These are phyloP conservation scores for Standfussiana lucernea DNA, from an alignment of 2,888 invertebrate genomes.

Conservation along the genomic window DNA sequence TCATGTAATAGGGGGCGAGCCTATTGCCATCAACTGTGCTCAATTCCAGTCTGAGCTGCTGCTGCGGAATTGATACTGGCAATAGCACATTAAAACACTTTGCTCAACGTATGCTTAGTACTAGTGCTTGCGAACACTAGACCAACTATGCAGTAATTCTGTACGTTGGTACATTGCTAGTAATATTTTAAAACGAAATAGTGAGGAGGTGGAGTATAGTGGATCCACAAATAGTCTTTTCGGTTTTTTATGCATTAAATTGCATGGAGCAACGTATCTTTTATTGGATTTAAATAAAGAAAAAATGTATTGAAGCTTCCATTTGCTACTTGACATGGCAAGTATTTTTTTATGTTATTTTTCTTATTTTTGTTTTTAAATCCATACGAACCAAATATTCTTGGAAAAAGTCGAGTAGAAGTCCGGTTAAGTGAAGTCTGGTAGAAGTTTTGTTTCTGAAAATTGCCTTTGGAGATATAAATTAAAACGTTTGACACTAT, in stretches of 20 bases:
- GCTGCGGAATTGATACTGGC: no score
- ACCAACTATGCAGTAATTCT: no score
- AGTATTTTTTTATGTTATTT: not conserved
- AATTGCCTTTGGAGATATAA: not conserved
- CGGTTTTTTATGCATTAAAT: not conserved
- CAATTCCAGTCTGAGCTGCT: no score
- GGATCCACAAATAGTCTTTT: not conserved
- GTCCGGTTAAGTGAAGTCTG: not conserved
- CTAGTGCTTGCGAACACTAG: no score
- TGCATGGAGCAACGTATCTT: not conserved
- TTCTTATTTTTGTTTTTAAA: constrained; percentile 12
- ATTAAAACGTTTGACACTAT: not conserved
- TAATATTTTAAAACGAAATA: no score
- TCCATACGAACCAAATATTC: constrained; percentile 18
- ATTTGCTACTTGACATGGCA: not conserved
- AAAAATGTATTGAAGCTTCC: constrained; percentile 14
- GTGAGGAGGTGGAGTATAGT: no score
- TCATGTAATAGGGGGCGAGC: no score
- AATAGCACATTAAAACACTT: no score
- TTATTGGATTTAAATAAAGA: no score
- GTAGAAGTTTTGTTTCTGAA: not conserved
- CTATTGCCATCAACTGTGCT: no score
- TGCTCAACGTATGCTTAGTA: no score
- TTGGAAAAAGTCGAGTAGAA: constrained; percentile 8
- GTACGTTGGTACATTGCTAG: no score